Percentiles rank a stretch among this genome's conserved stretches.
phyloP scores from a whole-genome alignment of 2,888 invertebrate genomes.

The Neoaliturus tenellus region DNA sequence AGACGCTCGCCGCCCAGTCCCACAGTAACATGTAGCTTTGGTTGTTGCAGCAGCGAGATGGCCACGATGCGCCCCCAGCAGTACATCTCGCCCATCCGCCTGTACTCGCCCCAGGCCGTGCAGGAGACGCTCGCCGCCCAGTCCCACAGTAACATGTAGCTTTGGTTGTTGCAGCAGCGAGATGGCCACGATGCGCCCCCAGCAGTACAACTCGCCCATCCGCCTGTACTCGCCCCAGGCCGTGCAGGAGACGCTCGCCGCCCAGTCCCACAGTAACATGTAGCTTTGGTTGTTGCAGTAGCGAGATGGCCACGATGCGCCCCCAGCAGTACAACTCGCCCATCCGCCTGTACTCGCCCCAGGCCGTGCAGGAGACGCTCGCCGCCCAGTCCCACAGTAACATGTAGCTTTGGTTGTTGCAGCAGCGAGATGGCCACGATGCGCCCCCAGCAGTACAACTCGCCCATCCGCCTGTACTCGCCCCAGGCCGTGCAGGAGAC shows the following conservation, averaged over 20 bases:
- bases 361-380: conserved; percentile 87
- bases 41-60: no score
- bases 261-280: no score
- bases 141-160: no score
- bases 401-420: no score
- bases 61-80: conserved; percentile 72
- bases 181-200: conserved; percentile 19
- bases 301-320: conserved; percentile 23
- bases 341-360: conserved; percentile 88
- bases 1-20: conserved; percentile 86
- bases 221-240: conserved; percentile 89
- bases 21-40: no score
- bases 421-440: conserved; percentile 22
- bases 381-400: conserved; percentile 85
- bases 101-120: conserved; percentile 88
- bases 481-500: conserved; percentile 88
- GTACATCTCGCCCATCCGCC: conserved; percentile 92
- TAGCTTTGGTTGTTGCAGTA: no score
- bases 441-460: conserved; percentile 83
- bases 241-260: conserved; percentile 86
- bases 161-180: no score
- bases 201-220: conserved; percentile 92
- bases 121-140: conserved; percentile 88
- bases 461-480: conserved; percentile 91
- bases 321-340: conserved; percentile 89